Evolutionary conservation across 2,888 invertebrate genomes (phyloP).

Genomic region (Hermaeophaga mercurialis): DNA sequence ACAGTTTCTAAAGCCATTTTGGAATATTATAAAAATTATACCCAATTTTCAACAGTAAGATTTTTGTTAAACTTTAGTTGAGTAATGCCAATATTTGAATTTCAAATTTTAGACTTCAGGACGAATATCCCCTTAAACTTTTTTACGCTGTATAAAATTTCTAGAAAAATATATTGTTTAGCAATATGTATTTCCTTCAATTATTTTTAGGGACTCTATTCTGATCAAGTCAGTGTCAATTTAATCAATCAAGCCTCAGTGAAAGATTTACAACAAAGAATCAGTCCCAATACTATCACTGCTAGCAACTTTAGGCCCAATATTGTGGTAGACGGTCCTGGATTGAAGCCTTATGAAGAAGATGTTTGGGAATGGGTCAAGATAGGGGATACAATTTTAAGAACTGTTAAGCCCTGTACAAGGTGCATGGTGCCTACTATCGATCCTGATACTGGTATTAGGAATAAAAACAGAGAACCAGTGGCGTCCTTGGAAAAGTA

Average conservation of each 20-base stretch:
- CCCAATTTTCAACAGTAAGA: constrained; percentile 48
- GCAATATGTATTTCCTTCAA: not conserved
- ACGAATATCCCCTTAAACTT: not conserved
- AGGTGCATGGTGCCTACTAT: constrained; percentile 59
- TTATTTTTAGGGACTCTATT: constrained; percentile 58
- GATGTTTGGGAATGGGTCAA: constrained; percentile 65
- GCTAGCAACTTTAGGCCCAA: constrained; percentile 63
- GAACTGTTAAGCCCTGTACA: constrained; percentile 63
- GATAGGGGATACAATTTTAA: constrained; percentile 61
- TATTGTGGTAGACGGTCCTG: constrained; percentile 59
- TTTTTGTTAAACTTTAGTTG: not conserved
- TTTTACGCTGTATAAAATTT: too few relatives aligned
- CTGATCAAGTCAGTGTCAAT: constrained; percentile 62
- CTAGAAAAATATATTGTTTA: not conserved
- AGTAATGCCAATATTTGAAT: not conserved
- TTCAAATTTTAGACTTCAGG: not conserved
- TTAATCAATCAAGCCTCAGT: constrained; percentile 62
- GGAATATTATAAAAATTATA: constrained; percentile 47
- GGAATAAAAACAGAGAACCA: constrained; percentile 59
- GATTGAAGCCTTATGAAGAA: constrained; percentile 57
- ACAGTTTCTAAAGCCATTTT: constrained; percentile 42
- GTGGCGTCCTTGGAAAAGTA: constrained; percentile 62
- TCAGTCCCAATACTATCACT: constrained; percentile 54
- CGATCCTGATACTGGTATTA: constrained; percentile 58
- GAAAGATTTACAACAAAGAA: constrained; percentile 58